Percentiles rank a stretch among this genome's conserved stretches.
Conservation (phyloP, 2,797 vertebrate genomes). For the Glyptemys insculpta region DNA sequence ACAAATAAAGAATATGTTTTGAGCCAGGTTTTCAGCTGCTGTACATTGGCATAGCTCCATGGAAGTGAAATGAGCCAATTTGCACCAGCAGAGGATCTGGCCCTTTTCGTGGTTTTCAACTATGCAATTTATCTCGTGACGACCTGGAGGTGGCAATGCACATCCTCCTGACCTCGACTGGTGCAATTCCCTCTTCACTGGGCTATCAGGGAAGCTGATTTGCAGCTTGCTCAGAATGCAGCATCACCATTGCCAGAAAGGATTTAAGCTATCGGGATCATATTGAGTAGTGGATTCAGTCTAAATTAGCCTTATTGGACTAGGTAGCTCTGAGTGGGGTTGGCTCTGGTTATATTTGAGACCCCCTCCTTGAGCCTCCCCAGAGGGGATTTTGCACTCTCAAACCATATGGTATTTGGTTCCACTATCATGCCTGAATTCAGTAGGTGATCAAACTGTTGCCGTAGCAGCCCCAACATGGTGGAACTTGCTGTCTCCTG, state of each 20-base stretch:
- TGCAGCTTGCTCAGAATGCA: background rate
- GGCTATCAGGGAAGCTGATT: background rate
- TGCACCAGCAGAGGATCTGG: background rate
- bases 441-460: background rate
- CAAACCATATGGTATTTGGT: background rate
- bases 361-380: background rate
- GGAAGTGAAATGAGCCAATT: background rate
- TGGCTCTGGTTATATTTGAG: background rate
- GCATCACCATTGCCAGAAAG: background rate
- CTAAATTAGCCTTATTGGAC: background rate
- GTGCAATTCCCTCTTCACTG: background rate
- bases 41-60: conserved; percentile 13
- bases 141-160: background rate
- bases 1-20: background rate
- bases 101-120: background rate
- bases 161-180: background rate
- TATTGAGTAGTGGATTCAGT: background rate
- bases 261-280: background rate
- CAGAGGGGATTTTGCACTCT: background rate
- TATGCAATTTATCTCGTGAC: background rate
- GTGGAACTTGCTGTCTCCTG: background rate
- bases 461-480: background rate
- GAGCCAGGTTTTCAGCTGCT: conserved; percentile 33
- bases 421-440: background rate
- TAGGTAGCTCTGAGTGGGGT: background rate